Percentiles rank a stretch among this genome's conserved stretches.
These are phyloP conservation scores for Geophilus truncorum DNA, from an alignment of 2,888 invertebrate genomes.

Conservation along the genomic window DNA sequence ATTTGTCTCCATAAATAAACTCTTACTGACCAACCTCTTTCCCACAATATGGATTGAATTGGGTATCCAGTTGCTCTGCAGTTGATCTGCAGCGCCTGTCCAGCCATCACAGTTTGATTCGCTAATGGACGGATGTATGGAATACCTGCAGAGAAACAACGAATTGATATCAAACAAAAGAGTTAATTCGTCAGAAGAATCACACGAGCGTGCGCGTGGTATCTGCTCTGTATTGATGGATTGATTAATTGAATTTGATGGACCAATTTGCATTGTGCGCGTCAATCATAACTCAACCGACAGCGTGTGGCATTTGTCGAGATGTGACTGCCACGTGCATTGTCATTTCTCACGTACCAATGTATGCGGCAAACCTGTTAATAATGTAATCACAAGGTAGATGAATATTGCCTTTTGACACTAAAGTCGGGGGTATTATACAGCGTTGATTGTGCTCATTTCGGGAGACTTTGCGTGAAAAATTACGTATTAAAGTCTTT, in stretches of 20 bases:
- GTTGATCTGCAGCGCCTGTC: constrained; percentile 44
- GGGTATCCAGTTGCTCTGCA: constrained; percentile 50
- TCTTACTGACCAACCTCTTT: constrained; percentile 44
- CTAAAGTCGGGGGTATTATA: background rate
- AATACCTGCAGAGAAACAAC: constrained; percentile 42
- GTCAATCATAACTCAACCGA: background rate
- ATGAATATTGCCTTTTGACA: no score
- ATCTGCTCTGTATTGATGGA: background rate
- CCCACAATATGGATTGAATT: constrained; percentile 46
- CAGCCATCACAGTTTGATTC: constrained; percentile 49
- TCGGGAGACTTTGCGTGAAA: background rate
- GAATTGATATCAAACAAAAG: background rate
- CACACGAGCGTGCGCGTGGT: no score
- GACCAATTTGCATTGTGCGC: background rate
- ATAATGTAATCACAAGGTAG: background rate
- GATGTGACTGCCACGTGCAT: no score
- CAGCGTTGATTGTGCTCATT: background rate
- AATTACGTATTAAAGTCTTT: background rate
- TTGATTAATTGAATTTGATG: background rate
- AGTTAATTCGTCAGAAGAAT: no score
- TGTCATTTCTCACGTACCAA: no score
- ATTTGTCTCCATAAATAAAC: no score
- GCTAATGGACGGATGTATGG: constrained; percentile 48
- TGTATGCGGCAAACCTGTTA: background rate
- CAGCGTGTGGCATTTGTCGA: background rate